Percentiles rank a stretch among this genome's conserved stretches.
Conservation (phyloP, 2,113 vertebrate species). For the Lophius piscatorius region DNA sequence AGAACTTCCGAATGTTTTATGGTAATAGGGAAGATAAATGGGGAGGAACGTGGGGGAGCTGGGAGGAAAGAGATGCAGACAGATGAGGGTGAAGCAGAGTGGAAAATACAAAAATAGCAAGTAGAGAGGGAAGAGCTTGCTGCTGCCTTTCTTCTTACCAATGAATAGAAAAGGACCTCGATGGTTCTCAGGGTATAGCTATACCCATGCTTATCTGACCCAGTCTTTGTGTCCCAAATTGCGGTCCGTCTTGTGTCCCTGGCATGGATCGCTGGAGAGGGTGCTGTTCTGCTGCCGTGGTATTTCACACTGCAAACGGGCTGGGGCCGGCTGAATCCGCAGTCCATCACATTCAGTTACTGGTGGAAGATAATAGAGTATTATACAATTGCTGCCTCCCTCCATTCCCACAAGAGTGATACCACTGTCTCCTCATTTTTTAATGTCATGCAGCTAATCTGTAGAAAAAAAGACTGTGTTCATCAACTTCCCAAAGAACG, state of each 20-base stretch:
- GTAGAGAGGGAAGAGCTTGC: constrained; percentile 20
- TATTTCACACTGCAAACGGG: constrained; percentile 41
- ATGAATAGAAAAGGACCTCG: constrained; percentile 36
- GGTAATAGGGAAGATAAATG: background rate
- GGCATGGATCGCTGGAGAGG: constrained; percentile 54
- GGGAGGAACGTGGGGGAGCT: constrained; percentile 2
- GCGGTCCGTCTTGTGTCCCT: constrained; percentile 60
- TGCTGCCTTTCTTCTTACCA: no score
- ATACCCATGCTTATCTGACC: constrained; percentile 55
- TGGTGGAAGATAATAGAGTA: constrained; percentile 16
- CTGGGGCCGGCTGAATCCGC: constrained; percentile 34
- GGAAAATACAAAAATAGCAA: constrained; percentile 17
- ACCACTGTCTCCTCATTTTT: background rate
- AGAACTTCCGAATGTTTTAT: no score
- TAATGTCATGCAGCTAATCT: constrained; percentile 26
- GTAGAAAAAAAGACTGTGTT: constrained; percentile 27
- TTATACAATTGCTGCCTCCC: constrained; percentile 16
- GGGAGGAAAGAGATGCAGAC: constrained; percentile 11
- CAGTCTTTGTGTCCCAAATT: constrained; percentile 71
- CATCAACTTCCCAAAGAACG: constrained; percentile 21
- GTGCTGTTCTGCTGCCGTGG: constrained; percentile 43
- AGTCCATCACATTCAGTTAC: constrained; percentile 46
- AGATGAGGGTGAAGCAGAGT: constrained; percentile 22
- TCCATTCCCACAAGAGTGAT: constrained; percentile 24
- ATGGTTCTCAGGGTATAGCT: constrained; percentile 46